These are phyloP conservation scores for Malurus splendens DNA, from an alignment of 2,797 vertebrate genomes.

Conservation along the genomic window DNA sequence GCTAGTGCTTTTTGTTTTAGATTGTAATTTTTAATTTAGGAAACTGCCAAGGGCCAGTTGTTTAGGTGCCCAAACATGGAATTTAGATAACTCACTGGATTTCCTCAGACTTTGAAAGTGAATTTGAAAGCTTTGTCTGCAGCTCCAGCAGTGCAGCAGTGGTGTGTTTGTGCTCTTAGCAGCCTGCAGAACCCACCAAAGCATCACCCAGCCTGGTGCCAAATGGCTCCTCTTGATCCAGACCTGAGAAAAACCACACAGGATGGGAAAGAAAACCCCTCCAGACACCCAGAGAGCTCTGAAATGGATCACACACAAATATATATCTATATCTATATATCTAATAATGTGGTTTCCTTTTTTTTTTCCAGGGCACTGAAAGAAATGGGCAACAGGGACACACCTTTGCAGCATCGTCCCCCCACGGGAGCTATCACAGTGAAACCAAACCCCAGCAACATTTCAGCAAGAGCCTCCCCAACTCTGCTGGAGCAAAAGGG, in stretches of 20 bases:
- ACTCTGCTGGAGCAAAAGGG: background rate
- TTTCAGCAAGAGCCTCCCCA: background rate
- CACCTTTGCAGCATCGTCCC: background rate
- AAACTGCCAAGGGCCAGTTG: background rate
- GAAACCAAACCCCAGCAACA: background rate
- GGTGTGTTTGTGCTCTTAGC: background rate
- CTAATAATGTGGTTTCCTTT: background rate
- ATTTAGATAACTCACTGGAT: background rate
- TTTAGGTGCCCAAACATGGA: background rate
- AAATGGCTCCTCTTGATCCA: background rate
- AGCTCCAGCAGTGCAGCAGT: background rate
- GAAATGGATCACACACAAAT: background rate
- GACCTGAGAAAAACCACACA: background rate
- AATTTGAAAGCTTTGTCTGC: background rate
- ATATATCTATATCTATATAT: accelerated
- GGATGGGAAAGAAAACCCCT: background rate
- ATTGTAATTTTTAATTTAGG: background rate
- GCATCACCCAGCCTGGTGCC: background rate
- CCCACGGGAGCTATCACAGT: background rate
- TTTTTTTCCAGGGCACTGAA: background rate
- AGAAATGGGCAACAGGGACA: background rate
- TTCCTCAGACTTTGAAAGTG: background rate
- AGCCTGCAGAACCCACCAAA: background rate
- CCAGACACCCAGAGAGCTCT: background rate
- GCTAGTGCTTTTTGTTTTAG: background rate